A percentile compares a stretch with the other conserved stretches of the same genome.
Evolutionary conservation across 2,888 invertebrate genomes (phyloP).

Genomic region (Hemithea aestivaria): DNA sequence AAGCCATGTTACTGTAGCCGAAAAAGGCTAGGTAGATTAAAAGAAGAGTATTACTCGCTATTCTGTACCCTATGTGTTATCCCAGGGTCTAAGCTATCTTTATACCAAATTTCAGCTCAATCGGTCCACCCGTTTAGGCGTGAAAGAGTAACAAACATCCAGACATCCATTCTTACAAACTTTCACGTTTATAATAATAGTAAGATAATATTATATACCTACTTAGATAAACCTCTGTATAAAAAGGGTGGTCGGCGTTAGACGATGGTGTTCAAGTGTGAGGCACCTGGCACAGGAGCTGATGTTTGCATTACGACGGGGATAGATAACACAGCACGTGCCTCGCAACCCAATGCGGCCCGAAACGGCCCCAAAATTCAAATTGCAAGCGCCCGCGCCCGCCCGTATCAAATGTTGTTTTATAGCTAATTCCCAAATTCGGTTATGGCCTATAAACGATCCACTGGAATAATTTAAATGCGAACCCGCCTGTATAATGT

Average conservation of each 20-base stretch:
- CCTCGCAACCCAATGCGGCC: conserved; percentile 68
- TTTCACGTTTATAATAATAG: too few relatives aligned
- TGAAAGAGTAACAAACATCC: too few relatives aligned
- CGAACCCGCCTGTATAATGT: conserved; percentile 76
- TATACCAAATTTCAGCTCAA: too few relatives aligned
- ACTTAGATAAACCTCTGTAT: neutral
- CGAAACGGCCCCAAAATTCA: conserved; percentile 73
- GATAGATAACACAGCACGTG: conserved; percentile 62
- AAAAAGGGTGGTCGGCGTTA: conserved; percentile 2
- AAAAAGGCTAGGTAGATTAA: too few relatives aligned
- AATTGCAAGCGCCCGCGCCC: conserved; percentile 75
- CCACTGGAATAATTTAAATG: conserved; percentile 79
- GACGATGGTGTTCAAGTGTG: conserved; percentile 16
- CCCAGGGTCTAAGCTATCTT: too few relatives aligned
- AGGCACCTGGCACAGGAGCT: conserved; percentile 23
- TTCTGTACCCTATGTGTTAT: too few relatives aligned
- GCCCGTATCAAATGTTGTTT: conserved; percentile 79
- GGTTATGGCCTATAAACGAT: conserved; percentile 80
- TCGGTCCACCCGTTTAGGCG: too few relatives aligned
- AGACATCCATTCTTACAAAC: too few relatives aligned
- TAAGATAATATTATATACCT: too few relatives aligned
- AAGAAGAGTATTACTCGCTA: too few relatives aligned
- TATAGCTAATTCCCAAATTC: conserved; percentile 80
- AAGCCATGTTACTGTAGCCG: too few relatives aligned
- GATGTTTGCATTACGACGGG: conserved; percentile 35